A percentile compares a stretch with the other conserved stretches of the same genome.
phyloP scores from a whole-genome alignment of 2,888 invertebrate species.

The Drosophila meridiana region DNA sequence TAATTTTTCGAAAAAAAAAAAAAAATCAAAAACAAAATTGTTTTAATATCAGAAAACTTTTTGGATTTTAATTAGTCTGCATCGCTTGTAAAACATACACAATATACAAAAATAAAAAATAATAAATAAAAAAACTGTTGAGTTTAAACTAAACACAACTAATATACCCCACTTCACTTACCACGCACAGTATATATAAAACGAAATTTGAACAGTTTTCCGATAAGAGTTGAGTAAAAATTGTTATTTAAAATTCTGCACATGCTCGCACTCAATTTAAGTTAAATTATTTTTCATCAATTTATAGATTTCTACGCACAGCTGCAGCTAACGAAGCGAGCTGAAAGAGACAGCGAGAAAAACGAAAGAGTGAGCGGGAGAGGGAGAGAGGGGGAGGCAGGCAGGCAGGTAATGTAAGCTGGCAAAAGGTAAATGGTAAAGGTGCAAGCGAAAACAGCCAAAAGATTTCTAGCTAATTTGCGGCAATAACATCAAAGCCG shows the following conservation, averaged over 20 bases:
- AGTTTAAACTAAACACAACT: background rate
- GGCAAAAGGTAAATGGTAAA: conserved; percentile 53
- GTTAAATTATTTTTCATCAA: conserved; percentile 73
- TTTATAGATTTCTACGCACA: conserved; percentile 50
- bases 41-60: background rate
- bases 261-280: conserved; percentile 77
- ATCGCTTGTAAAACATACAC: background rate
- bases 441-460: conserved; percentile 56
- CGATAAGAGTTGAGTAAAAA: conserved; percentile 27
- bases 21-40: background rate
- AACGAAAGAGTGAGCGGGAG: background rate
- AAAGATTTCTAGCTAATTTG: conserved; percentile 80
- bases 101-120: too few relatives aligned
- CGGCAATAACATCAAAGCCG: conserved; percentile 79
- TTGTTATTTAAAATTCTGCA: conserved; percentile 72
- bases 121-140: too few relatives aligned
- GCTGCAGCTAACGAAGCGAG: conserved; percentile 34
- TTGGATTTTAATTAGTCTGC: too few relatives aligned
- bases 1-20: too few relatives aligned
- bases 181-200: background rate
- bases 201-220: conserved; percentile 10
- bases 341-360: background rate
- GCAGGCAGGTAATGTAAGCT: conserved; percentile 38
- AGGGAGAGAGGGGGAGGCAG: background rate
- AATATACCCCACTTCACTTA: background rate